Base-by-base conservation (phyloP, 2,113 vertebrate genomes). In the Callithrix jacchus region DNA sequence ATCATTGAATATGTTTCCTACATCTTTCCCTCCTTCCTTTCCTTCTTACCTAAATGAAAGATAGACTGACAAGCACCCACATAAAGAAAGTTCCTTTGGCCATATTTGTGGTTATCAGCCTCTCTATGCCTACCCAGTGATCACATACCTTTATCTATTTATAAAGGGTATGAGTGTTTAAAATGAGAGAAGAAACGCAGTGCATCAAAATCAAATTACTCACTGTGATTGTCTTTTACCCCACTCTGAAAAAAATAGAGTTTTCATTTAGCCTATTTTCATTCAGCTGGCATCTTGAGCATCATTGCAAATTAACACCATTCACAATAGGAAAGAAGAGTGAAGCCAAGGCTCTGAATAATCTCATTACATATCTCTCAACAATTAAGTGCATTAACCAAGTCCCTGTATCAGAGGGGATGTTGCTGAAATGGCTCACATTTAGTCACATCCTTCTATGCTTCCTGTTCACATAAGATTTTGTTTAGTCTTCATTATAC, bases 331-430 rank as follows among this genome's bases (percentile, higher is more conserved):
- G 95, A 89, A 97, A 96, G 96, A 94, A 42, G 66, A 47, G 8
- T 6, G 37, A 95, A 97, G 95, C 91, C 95, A 98, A 98, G 91
- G 92, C 73, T 93, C 77, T 93, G 95, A 97, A 96, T 97, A 98
- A 97, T 98, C 97, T 95, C 58, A 88, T 98, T 71, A 25, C 94
- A 95, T 96, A 98, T 98, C 97, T 98, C 96, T 35, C 74, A 97
- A 95, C 97, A 97, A 98, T 98, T 97, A 98, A 94, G 94, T 79
- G 40, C 94, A 97, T 97, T 98, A 97, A 98, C 98, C 97, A 98
- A 98, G 97, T 96, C 94, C 84, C 77, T 1, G 30, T 42, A 56
- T 95, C 61, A 61, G 64, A 83, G 73, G 90, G 93, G 91, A 96
- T 96, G 92, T 70, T 97, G 87, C 85, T 97, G 91, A 97, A 97